phyloP scores from a whole-genome alignment of 1,140 invertebrate species.

The Lordiphosa stackelbergi region DNA sequence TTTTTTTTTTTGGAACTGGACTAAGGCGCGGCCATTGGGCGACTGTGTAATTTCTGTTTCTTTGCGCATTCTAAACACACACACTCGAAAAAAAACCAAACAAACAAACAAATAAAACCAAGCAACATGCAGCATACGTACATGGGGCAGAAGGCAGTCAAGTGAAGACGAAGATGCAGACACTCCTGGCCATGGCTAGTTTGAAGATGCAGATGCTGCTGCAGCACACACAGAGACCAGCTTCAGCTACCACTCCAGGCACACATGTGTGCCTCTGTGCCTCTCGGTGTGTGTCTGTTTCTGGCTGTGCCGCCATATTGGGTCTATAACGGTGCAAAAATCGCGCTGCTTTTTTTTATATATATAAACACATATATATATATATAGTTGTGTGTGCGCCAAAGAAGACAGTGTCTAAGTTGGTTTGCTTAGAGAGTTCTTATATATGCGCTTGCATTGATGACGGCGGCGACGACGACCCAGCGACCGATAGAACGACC shows the following conservation, averaged over 20 bases:
- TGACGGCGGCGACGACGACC: conserved; percentile 46
- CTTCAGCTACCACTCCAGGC: conserved; percentile 18
- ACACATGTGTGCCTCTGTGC: conserved; percentile 48
- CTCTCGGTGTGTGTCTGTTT: conserved; percentile 7
- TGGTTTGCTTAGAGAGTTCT: conserved; percentile 14
- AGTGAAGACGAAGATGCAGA: conserved; percentile 67
- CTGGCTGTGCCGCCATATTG: conserved; percentile 60
- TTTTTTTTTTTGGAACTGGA: conserved; percentile 34
- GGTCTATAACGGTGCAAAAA: conserved; percentile 74
- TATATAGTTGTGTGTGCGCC: conserved; percentile 11
- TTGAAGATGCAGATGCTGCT: conserved; percentile 23
- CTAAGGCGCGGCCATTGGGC: conserved; percentile 64
- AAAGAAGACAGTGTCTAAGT: conserved; percentile 20
- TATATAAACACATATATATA: conserved; percentile 3
- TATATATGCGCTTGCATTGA: conserved; percentile 50
- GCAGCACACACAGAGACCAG: not conserved
- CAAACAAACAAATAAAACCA: conserved; percentile 60
- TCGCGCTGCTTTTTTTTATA: conserved; percentile 63
- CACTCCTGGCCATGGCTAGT: conserved; percentile 19
- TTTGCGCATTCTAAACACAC: conserved; percentile 60
- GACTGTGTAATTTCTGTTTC: conserved; percentile 64
- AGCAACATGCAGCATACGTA: conserved; percentile 1
- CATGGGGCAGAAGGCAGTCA: conserved; percentile 51
- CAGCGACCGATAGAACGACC: conserved; percentile 69
- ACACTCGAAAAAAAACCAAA: conserved; percentile 52